Evolutionary conservation across 2,797 vertebrate genomes (phyloP).

Genomic region (Phalanger gymnotis): DNA sequence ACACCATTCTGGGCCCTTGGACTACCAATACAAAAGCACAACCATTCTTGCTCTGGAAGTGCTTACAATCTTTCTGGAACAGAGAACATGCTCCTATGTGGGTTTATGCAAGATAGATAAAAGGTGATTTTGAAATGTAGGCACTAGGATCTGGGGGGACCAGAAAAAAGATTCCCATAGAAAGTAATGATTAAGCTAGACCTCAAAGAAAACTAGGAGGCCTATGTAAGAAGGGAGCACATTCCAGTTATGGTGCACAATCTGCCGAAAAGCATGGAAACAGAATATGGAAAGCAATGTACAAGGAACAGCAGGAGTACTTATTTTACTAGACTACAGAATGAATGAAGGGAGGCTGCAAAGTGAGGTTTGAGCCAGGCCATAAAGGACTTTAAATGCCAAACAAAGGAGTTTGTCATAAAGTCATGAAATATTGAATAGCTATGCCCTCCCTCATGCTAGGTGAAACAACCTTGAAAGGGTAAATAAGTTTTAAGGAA

Average conservation of each 20-base stretch:
- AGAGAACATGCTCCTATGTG: not conserved
- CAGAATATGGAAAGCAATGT: not conserved
- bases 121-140: not conserved
- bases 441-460: not conserved
- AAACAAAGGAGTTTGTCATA: not conserved
- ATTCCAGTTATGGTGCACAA: not conserved
- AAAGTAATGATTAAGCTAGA: not conserved
- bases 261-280: not conserved
- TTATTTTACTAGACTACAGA: not conserved
- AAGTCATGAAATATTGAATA: not conserved
- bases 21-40: not conserved
- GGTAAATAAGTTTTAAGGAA: not conserved
- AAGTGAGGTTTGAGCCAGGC: not conserved
- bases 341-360: not conserved
- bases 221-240: not conserved
- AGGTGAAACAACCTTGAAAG: not conserved
- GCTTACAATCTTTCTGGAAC: not conserved
- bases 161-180: not conserved
- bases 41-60: not conserved
- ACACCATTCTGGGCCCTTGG: not conserved
- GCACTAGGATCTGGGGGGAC: not conserved
- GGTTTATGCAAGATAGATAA: not conserved
- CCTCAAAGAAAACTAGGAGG: not conserved
- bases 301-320: not conserved
- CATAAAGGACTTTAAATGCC: not conserved